These are phyloP conservation scores for Premnoplex brunnescens DNA, from an alignment of 2,797 vertebrate species.

Conservation along the genomic window DNA sequence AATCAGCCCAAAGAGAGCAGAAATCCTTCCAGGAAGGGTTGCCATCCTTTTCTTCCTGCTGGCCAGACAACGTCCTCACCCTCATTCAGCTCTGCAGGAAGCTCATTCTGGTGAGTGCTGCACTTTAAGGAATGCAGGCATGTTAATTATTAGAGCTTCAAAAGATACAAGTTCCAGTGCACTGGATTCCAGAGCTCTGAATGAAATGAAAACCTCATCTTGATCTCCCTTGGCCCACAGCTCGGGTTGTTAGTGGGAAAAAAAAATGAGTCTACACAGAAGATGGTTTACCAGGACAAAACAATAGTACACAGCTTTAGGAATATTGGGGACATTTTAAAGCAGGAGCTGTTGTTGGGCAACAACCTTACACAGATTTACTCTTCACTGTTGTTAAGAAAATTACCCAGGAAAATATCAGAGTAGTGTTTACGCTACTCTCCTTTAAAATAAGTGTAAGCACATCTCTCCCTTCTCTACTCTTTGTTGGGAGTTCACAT, in stretches of 20 bases:
- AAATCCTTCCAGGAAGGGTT: neutral
- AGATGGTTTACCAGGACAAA: neutral
- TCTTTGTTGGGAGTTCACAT: conserved; percentile 12
- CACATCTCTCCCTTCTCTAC: neutral
- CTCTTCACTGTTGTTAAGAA: neutral
- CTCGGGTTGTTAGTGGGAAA: neutral
- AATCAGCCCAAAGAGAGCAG: neutral
- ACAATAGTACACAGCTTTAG: neutral
- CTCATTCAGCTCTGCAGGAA: conserved; percentile 26
- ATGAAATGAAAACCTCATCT: conserved; percentile 34
- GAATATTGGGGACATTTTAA: neutral
- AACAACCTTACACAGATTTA: neutral
- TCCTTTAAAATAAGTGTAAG: conserved; percentile 5
- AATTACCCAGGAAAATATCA: neutral
- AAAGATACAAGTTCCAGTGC: conserved; percentile 9
- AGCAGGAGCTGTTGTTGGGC: neutral
- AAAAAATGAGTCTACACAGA: neutral
- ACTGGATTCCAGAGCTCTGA: conserved; percentile 23
- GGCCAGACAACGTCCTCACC: neutral
- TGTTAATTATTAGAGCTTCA: conserved; percentile 59
- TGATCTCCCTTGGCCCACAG: neutral
- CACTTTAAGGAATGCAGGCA: conserved; percentile 8
- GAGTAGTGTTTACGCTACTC: neutral
- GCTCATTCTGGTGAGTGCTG: neutral
- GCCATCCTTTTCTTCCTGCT: neutral